Conservation (phyloP, 2,797 vertebrate genomes). For the Cercopithecus diana region DNA sequence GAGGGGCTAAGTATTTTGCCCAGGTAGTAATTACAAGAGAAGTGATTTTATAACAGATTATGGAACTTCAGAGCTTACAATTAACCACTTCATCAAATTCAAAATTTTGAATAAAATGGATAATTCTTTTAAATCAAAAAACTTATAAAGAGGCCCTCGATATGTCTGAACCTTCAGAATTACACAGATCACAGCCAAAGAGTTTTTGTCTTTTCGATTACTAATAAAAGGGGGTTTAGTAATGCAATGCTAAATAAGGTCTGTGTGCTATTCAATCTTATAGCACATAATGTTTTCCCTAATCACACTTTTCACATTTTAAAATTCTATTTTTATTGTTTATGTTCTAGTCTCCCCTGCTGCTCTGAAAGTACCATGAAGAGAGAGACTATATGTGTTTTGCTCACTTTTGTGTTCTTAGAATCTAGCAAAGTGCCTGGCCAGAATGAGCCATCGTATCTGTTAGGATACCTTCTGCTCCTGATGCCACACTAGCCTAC, state of each 20-base stretch:
- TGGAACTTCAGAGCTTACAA: background rate
- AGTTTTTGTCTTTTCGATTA: background rate
- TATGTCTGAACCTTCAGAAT: background rate
- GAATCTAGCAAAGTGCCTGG: background rate
- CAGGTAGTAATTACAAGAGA: background rate
- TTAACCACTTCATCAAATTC: background rate
- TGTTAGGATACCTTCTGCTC: background rate
- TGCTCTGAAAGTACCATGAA: background rate
- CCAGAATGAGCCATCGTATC: background rate
- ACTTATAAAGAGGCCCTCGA: background rate
- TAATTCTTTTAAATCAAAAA: background rate
- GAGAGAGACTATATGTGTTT: background rate
- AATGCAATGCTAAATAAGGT: background rate
- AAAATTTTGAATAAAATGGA: background rate
- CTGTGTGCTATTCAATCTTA: background rate
- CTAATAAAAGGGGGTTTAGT: background rate
- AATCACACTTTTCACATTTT: background rate
- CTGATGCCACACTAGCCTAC: background rate
- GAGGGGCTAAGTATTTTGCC: background rate
- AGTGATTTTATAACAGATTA: background rate
- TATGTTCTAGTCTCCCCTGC: background rate
- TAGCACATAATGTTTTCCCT: background rate
- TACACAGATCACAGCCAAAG: background rate
- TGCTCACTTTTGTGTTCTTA: background rate
- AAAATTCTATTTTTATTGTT: background rate